These are phyloP conservation scores for Dynastes tityus DNA, from an alignment of 2,888 invertebrate genomes.

Conservation along the genomic window DNA sequence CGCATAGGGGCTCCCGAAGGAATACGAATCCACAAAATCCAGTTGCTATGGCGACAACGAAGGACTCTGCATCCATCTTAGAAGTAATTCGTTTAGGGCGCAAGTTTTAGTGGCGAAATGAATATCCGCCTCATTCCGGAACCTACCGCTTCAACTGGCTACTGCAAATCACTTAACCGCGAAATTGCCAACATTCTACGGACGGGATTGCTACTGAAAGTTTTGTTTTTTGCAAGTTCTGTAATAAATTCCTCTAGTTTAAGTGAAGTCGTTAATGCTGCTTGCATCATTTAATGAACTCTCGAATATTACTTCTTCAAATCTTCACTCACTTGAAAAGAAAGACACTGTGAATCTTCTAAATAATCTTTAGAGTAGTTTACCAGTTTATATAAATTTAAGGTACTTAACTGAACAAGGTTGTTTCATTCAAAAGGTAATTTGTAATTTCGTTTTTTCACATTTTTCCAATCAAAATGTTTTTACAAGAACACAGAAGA, in stretches of 20 bases:
- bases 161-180: slow-evolving; percentile 34
- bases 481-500: too few relatives aligned
- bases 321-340: too few relatives aligned
- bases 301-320: too few relatives aligned
- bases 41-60: slow-evolving; percentile 63
- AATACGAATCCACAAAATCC: slow-evolving; percentile 60
- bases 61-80: slow-evolving; percentile 56
- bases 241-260: slow-evolving; percentile 18
- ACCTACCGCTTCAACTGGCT: slow-evolving; percentile 23
- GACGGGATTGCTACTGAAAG: slow-evolving; percentile 18
- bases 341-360: too few relatives aligned
- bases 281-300: too few relatives aligned
- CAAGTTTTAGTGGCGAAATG: slow-evolving; percentile 47
- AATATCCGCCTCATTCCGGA: slow-evolving; percentile 26
- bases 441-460: too few relatives aligned
- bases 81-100: slow-evolving; percentile 64
- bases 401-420: too few relatives aligned
- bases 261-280: background rate
- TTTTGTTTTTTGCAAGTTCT: slow-evolving; percentile 18
- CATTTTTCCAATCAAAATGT: too few relatives aligned
- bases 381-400: too few relatives aligned
- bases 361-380: too few relatives aligned
- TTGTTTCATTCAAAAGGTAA: too few relatives aligned
- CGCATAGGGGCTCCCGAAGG: slow-evolving; percentile 49
- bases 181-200: slow-evolving; percentile 20